phyloP scores from a whole-genome alignment of 2,797 vertebrate genomes.

The Karalla daura region DNA sequence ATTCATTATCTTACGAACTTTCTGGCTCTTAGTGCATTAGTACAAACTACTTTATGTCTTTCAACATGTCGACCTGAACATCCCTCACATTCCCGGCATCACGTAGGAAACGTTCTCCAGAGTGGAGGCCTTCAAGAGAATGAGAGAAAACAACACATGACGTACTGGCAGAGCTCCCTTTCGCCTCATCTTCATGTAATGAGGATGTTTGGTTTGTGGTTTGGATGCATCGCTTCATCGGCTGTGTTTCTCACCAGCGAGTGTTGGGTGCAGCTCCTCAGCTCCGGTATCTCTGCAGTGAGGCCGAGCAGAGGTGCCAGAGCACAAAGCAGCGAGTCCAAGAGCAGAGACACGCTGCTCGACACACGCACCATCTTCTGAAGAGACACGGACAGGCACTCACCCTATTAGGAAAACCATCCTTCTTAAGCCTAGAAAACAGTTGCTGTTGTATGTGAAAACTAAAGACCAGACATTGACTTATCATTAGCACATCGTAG shows the following conservation, averaged over 20 bases:
- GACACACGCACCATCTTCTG: conserved; percentile 94
- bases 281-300: conserved; percentile 91
- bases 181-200: background rate
- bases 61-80: background rate
- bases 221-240: background rate
- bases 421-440: too few species aligned
- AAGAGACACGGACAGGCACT: conserved; percentile 24
- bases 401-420: too few species aligned
- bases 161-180: background rate
- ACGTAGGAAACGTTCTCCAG: conserved; percentile 96
- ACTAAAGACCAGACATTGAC: too few species aligned
- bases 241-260: conserved; percentile 87
- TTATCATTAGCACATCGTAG: too few species aligned
- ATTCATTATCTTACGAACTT: conserved; percentile 25
- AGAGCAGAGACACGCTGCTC: conserved; percentile 91
- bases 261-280: conserved; percentile 90
- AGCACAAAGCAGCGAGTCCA: conserved; percentile 96
- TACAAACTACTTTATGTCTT: conserved; percentile 11
- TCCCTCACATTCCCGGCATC: conserved; percentile 94
- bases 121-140: conserved; percentile 85
- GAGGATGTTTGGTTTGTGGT: background rate
- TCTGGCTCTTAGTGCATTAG: background rate
- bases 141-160: background rate
- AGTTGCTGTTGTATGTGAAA: too few species aligned
- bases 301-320: conserved; percentile 91